Conservation (phyloP, 2,113 vertebrate genomes). For the Nicator chloris region DNA sequence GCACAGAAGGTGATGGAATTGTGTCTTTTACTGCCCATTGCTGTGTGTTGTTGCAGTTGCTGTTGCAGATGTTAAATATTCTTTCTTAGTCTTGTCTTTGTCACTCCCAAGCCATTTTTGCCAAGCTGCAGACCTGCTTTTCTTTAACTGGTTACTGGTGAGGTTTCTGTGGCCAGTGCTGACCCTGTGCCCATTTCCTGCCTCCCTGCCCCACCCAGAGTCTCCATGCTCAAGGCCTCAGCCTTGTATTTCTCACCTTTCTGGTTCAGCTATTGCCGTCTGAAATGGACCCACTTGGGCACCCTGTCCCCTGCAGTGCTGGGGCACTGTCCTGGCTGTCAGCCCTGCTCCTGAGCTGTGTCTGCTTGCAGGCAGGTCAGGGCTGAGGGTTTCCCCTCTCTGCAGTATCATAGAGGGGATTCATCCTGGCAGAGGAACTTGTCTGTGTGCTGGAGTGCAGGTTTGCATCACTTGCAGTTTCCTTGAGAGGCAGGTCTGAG, state of each 20-base stretch:
- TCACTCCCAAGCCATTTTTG: neutral
- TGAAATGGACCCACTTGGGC: neutral
- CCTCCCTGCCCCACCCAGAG: neutral
- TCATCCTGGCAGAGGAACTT: neutral
- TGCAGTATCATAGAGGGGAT: rapidly evolving
- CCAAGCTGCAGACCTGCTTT: neutral
- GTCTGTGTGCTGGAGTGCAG: neutral
- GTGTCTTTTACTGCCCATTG: neutral
- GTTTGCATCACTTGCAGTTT: neutral
- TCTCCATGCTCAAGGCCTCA: neutral
- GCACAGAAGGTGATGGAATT: neutral
- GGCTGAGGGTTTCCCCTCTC: neutral
- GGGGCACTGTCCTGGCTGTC: neutral
- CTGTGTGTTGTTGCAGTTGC: neutral
- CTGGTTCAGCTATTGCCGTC: neutral
- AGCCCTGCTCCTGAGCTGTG: neutral
- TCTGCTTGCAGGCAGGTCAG: neutral
- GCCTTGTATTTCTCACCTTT: neutral
- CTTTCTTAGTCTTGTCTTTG: neutral
- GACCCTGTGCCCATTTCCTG: neutral
- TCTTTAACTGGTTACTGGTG: neutral
- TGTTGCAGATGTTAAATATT: neutral
- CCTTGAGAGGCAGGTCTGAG: neutral
- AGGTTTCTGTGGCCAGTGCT: neutral
- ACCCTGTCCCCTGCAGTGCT: neutral